Percentiles rank a stretch among this genome's conserved stretches.
phyloP scores from a whole-genome alignment of 2,797 vertebrate genomes.

The Malurus splendens region DNA sequence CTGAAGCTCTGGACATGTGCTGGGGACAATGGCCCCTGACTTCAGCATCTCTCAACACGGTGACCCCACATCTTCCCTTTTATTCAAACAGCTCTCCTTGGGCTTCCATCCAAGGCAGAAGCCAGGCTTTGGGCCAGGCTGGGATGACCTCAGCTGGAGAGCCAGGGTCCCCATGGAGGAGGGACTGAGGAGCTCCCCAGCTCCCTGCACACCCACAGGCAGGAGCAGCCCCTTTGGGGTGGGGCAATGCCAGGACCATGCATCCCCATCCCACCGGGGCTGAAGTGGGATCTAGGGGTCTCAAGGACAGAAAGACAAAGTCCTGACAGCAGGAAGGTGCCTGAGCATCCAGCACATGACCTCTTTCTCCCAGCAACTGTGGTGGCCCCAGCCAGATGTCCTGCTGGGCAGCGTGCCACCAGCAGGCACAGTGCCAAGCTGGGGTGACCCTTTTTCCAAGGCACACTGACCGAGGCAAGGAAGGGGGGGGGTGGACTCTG shows the following conservation, averaged over 20 bases:
- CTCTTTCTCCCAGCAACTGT: neutral
- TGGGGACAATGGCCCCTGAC: accelerated
- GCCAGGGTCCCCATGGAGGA: accelerated
- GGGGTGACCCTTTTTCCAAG: neutral
- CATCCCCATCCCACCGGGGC: neutral
- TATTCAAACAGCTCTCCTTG: neutral
- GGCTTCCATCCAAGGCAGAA: neutral
- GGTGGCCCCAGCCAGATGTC: neutral
- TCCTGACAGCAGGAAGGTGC: neutral
- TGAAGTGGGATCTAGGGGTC: neutral
- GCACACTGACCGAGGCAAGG: neutral
- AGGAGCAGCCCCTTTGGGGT: neutral
- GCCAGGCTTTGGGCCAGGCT: neutral
- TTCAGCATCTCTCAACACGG: neutral
- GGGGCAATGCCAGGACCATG: accelerated
- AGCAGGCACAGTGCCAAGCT: neutral
- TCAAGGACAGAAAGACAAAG: neutral
- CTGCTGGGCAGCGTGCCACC: neutral
- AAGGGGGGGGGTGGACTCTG: neutral
- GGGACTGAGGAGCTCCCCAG: neutral
- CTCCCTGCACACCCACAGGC: accelerated
- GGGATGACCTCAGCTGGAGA: neutral
- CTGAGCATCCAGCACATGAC: neutral
- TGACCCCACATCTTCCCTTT: neutral
- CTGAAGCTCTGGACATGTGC: neutral